These are phyloP conservation scores for Dasysyrphus albostriatus DNA, from an alignment of 2,888 invertebrate genomes.

Conservation along the genomic window DNA sequence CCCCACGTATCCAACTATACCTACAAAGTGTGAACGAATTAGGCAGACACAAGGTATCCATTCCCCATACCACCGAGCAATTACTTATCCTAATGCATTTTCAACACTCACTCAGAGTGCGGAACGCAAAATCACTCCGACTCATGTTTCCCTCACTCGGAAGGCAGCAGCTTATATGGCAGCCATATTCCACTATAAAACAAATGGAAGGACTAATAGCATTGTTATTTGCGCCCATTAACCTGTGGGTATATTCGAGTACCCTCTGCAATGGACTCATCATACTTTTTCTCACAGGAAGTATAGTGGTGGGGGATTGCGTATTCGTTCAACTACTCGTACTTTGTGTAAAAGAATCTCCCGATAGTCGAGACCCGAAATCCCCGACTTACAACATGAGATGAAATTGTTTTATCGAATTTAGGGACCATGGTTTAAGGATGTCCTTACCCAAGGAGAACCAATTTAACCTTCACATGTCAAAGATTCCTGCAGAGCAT, in stretches of 20 bases:
- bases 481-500: slow-evolving; percentile 55
- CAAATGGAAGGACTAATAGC: slow-evolving; percentile 68
- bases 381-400: neutral
- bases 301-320: neutral
- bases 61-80: slow-evolving; percentile 21
- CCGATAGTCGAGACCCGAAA: no score
- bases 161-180: slow-evolving; percentile 21
- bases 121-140: slow-evolving; percentile 37
- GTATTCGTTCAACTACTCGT: slow-evolving; percentile 7
- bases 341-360: neutral
- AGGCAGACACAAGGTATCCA: slow-evolving; percentile 30
- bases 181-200: slow-evolving; percentile 54
- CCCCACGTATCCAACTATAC: slow-evolving; percentile 30
- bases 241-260: slow-evolving; percentile 41
- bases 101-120: slow-evolving; percentile 38
- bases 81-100: slow-evolving; percentile 59
- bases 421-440: slow-evolving; percentile 18
- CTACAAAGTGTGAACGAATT: slow-evolving; percentile 28
- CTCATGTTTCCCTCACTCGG: slow-evolving; percentile 24
- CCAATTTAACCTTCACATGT: slow-evolving; percentile 45
- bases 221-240: slow-evolving; percentile 66
- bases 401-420: slow-evolving; percentile 46
- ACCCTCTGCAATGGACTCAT: slow-evolving; percentile 50
- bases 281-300: slow-evolving; percentile 37
- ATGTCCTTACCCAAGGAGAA: slow-evolving; percentile 38